A percentile compares a stretch with the other conserved stretches of the same genome.
phyloP scores from a whole-genome alignment of 1,140 invertebrate genomes.

The Anoplophora glabripennis region DNA sequence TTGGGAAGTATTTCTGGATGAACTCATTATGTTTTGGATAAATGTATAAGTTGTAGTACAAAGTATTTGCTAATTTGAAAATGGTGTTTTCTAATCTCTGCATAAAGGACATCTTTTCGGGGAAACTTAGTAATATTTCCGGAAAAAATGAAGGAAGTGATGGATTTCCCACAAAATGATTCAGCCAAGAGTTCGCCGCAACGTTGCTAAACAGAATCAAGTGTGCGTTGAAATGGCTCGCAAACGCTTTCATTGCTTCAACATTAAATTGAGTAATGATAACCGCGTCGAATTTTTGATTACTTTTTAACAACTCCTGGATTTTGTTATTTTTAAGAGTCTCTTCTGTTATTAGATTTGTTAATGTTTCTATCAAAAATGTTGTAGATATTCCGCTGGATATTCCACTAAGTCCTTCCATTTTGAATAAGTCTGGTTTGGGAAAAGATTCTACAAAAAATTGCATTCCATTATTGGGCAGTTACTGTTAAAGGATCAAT shows the following conservation, averaged over 20 bases:
- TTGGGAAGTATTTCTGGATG: constrained; percentile 46
- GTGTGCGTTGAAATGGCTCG: constrained; percentile 59
- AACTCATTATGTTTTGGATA: constrained; percentile 43
- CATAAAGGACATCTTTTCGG: constrained; percentile 49
- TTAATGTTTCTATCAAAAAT: too few species aligned
- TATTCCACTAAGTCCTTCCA: too few species aligned
- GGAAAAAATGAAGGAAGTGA: constrained; percentile 44
- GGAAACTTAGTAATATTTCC: constrained; percentile 31
- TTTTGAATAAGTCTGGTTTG: too few species aligned
- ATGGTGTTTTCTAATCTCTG: constrained; percentile 49
- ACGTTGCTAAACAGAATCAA: constrained; percentile 54
- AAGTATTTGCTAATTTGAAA: constrained; percentile 14
- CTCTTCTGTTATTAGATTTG: too few species aligned
- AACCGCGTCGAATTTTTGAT: constrained; percentile 61
- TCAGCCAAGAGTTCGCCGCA: constrained; percentile 28
- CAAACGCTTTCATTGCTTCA: constrained; percentile 64
- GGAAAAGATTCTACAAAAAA: too few species aligned
- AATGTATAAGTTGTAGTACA: constrained; percentile 20
- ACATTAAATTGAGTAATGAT: constrained; percentile 65
- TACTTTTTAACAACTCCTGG: constrained; percentile 26
- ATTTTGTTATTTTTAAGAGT: constrained; percentile 7
- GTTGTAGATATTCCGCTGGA: too few species aligned
- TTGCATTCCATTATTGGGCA: neutral
- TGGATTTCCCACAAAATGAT: constrained; percentile 45
- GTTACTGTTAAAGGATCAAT: neutral